Conservation (phyloP, 2,113 vertebrate genomes). For the Zeus faber region DNA sequence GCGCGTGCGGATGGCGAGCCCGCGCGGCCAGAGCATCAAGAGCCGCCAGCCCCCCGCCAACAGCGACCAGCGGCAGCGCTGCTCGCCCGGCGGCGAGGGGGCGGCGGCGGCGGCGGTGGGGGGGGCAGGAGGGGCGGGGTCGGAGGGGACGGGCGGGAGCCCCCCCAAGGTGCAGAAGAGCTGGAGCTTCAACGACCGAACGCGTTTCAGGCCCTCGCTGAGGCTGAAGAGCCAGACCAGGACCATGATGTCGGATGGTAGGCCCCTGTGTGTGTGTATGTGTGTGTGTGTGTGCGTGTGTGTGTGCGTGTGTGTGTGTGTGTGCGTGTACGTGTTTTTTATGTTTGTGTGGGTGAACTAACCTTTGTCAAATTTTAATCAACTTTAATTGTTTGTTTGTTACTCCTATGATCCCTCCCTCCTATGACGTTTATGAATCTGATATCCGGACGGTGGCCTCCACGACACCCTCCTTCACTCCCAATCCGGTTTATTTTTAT, state of each 20-base stretch:
- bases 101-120: constrained; percentile 69
- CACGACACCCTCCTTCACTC: no score
- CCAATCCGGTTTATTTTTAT: no score
- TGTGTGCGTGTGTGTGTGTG: constrained; percentile 5
- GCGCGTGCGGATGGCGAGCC: constrained; percentile 96
- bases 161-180: constrained; percentile 98
- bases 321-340: not conserved
- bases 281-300: not conserved
- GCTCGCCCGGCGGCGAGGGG: constrained; percentile 90
- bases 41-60: constrained; percentile 87
- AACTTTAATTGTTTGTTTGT: no score
- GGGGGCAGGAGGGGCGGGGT: not conserved
- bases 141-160: constrained; percentile 80
- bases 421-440: no score
- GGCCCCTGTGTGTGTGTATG: constrained; percentile 24
- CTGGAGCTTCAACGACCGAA: constrained; percentile 98
- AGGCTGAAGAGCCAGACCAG: constrained; percentile 94
- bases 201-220: constrained; percentile 91
- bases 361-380: no score
- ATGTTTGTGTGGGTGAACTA: constrained; percentile 3
- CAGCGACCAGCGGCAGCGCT: constrained; percentile 78
- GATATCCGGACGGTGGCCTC: no score
- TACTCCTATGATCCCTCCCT: no score
- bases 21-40: constrained; percentile 94
- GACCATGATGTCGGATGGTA: constrained; percentile 82